Conservation (phyloP, 2,113 vertebrate genomes). For the Mugil cephalus region DNA sequence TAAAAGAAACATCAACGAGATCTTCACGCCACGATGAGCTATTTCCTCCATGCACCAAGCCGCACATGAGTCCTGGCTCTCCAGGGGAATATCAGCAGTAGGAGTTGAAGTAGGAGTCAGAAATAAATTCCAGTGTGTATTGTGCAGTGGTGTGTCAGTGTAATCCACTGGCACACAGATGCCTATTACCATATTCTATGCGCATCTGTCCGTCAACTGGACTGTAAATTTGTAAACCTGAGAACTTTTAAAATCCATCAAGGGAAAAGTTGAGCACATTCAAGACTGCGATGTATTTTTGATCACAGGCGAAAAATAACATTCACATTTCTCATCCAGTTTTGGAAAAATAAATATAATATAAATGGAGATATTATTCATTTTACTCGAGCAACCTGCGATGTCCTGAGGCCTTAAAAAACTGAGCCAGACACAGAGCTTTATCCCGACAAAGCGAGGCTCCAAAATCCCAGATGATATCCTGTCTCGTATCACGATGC, state of each 20-base stretch:
- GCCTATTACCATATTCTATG: constrained; percentile 52
- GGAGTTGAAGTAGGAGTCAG: constrained; percentile 67
- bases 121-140: constrained; percentile 64
- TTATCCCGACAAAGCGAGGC: constrained; percentile 19
- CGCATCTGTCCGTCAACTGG: constrained; percentile 27
- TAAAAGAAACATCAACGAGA: constrained; percentile 33
- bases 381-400: background rate
- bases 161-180: constrained; percentile 58
- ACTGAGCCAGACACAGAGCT: constrained; percentile 1
- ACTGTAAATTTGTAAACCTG: constrained; percentile 2
- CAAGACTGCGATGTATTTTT: background rate
- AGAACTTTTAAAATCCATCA: constrained; percentile 5
- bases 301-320: background rate
- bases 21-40: constrained; percentile 2
- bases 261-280: background rate
- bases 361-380: background rate
- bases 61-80: constrained; percentile 45
- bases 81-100: constrained; percentile 57
- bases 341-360: background rate
- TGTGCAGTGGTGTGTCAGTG: constrained; percentile 60
- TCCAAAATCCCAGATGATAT: constrained; percentile 16
- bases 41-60: constrained; percentile 1
- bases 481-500: constrained; percentile 37
- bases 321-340: background rate
- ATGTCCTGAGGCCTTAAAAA: background rate